A percentile compares a stretch with the other conserved stretches of the same genome.
phyloP scores from a whole-genome alignment of 92 coral and sea anemone species.

The Epizoanthus ramosus region DNA sequence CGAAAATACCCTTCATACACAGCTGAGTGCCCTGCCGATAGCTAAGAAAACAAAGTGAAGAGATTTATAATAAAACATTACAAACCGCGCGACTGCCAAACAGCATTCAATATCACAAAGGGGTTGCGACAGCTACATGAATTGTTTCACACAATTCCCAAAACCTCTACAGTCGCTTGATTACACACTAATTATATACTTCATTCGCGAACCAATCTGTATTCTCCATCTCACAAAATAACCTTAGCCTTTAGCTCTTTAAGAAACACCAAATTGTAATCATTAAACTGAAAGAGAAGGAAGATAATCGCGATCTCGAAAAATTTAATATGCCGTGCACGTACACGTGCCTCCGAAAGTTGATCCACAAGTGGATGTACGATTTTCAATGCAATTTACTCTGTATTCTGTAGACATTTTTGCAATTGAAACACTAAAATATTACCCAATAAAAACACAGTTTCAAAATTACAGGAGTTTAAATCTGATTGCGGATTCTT shows the following conservation, averaged over 20 bases:
- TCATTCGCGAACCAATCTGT: background rate
- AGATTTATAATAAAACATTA: background rate
- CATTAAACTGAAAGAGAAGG: no score
- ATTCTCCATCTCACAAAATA: background rate
- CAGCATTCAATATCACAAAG: background rate
- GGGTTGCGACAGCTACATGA: background rate
- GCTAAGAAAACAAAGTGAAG: constrained; percentile 59
- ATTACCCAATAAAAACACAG: background rate
- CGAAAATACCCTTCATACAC: constrained; percentile 91
- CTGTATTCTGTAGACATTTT: background rate
- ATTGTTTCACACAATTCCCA: constrained; percentile 4
- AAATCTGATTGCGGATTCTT: background rate
- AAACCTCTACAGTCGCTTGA: background rate
- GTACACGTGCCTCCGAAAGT: no score
- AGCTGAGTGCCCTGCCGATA: constrained; percentile 94
- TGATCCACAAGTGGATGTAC: no score
- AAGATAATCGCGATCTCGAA: no score
- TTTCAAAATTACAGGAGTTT: background rate
- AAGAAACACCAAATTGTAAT: background rate
- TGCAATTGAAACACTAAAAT: background rate
- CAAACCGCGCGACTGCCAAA: background rate
- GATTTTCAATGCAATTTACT: background rate
- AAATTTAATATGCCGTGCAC: no score
- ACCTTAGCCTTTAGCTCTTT: background rate
- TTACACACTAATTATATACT: background rate